These are phyloP conservation scores for Hemibagrus wyckioides DNA, from an alignment of 2,113 vertebrate species.

Conservation along the genomic window DNA sequence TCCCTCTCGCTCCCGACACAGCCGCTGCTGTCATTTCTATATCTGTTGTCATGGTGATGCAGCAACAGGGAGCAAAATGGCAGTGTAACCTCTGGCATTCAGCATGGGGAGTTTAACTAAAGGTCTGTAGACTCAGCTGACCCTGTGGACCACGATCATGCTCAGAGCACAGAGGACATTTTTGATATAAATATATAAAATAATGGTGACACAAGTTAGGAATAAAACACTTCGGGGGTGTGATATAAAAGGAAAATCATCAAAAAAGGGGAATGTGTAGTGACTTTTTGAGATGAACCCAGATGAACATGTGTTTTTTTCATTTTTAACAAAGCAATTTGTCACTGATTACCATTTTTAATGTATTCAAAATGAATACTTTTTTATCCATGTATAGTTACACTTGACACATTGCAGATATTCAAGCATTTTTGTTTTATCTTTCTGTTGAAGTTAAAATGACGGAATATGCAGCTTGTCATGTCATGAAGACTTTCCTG, in stretches of 20 bases:
- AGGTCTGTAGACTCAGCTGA: constrained; percentile 32
- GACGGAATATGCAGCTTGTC: not conserved
- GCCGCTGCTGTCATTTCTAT: constrained; percentile 99
- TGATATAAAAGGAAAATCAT: not conserved
- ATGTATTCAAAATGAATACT: not conserved
- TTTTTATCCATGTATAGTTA: not conserved
- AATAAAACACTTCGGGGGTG: not conserved
- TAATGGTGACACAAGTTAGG: not conserved
- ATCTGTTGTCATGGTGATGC: constrained; percentile 98
- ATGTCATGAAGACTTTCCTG: not conserved
- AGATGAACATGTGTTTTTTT: no score
- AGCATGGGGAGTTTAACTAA: constrained; percentile 67
- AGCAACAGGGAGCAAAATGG: constrained; percentile 89
- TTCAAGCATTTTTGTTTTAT: not conserved
- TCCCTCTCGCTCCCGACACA: constrained; percentile 74
- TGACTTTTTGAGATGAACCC: no score
- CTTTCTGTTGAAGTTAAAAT: not conserved
- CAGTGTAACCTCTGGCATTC: constrained; percentile 89
- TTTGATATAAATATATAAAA: not conserved
- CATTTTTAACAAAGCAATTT: not conserved
- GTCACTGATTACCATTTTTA: not conserved
- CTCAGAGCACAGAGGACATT: not conserved
- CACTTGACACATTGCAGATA: not conserved
- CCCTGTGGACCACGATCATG: constrained; percentile 24
- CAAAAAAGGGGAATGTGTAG: not conserved